Evolutionary conservation across 2,797 vertebrate species (phyloP).

Genomic region (Molossus molossus): DNA sequence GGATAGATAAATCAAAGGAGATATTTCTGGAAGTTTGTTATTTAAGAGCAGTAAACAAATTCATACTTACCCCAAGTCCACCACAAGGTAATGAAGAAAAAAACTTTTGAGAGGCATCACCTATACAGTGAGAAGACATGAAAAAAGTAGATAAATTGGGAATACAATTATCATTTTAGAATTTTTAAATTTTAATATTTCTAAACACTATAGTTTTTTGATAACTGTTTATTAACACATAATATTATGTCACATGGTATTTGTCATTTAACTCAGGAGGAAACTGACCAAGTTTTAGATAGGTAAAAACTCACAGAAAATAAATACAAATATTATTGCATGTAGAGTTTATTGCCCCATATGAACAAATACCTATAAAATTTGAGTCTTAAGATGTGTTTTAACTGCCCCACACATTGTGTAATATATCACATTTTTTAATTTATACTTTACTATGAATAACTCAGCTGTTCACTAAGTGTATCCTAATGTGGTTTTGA

Average conservation of each 20-base stretch:
- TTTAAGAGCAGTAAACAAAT: slow-evolving; percentile 59
- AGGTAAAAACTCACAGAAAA: slow-evolving; percentile 40
- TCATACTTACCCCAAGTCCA: slow-evolving; percentile 91
- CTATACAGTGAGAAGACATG: slow-evolving; percentile 84
- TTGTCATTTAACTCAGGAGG: slow-evolving; percentile 9
- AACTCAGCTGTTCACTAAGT: background rate
- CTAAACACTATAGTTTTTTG: background rate
- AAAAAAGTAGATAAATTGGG: slow-evolving; percentile 29
- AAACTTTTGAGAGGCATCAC: slow-evolving; percentile 89
- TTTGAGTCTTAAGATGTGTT: background rate
- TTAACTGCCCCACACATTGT: background rate
- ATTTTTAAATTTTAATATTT: background rate
- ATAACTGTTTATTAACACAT: background rate
- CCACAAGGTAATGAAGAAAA: slow-evolving; percentile 92
- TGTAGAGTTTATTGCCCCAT: background rate
- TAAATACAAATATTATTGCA: background rate
- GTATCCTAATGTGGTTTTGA: background rate
- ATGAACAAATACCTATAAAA: background rate
- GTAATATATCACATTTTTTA: background rate
- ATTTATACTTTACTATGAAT: background rate
- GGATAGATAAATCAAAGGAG: background rate
- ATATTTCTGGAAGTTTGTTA: background rate
- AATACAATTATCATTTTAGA: background rate
- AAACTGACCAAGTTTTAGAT: slow-evolving; percentile 32
- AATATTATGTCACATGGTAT: background rate